phyloP scores from a whole-genome alignment of 2,797 vertebrate genomes.

The Gadopsis bispinosus region DNA sequence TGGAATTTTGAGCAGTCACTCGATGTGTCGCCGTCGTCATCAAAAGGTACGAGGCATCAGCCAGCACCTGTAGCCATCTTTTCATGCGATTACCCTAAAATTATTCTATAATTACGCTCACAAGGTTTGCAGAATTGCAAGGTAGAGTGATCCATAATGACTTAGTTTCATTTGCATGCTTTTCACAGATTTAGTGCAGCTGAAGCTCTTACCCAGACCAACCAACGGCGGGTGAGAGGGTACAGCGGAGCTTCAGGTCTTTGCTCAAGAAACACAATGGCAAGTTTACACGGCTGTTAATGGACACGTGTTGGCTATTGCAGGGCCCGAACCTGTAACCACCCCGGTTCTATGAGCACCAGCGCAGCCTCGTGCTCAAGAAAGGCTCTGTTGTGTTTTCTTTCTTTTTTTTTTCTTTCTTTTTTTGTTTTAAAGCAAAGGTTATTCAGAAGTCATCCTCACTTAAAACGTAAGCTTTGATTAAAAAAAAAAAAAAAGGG shows the following conservation, averaged over 20 bases:
- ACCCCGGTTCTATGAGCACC: neutral
- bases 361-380: neutral
- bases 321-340: slow-evolving; percentile 1
- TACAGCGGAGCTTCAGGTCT: slow-evolving; percentile 9
- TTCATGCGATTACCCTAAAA: neutral
- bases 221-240: neutral
- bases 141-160: neutral
- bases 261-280: slow-evolving; percentile 44
- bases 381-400: too few relatives aligned
- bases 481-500: too few relatives aligned
- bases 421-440: neutral
- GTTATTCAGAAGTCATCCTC: slow-evolving; percentile 17
- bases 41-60: neutral
- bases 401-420: too few relatives aligned
- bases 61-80: slow-evolving; percentile 1
- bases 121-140: neutral
- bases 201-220: neutral
- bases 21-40: neutral
- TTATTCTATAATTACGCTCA: slow-evolving; percentile 13
- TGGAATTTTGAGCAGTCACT: slow-evolving; percentile 2
- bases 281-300: slow-evolving; percentile 30
- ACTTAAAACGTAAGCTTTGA: neutral
- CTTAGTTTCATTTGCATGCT: slow-evolving; percentile 35
- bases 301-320: slow-evolving; percentile 14
- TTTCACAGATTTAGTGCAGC: slow-evolving; percentile 28